Conservation (phyloP, 2,113 vertebrate species). For the Mustela nigripes region DNA sequence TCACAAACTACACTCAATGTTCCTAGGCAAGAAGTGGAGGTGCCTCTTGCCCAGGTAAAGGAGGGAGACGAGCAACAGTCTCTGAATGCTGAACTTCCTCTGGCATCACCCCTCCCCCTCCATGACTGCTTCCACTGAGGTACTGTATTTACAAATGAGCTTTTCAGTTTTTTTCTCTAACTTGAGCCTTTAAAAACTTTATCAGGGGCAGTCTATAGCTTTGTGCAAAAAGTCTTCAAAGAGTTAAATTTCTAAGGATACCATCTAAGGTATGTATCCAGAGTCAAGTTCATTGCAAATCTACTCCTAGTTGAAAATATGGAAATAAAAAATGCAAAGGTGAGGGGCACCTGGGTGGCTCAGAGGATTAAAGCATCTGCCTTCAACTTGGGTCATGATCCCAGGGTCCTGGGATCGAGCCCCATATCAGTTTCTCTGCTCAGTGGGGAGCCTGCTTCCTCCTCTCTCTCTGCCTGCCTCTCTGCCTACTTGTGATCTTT, state of each 20-base stretch:
- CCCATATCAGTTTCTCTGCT: too few species aligned
- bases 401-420: too few species aligned
- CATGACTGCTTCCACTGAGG: not conserved
- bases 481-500: too few species aligned
- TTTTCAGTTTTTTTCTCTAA: not conserved
- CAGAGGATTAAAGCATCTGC: too few species aligned
- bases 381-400: too few species aligned
- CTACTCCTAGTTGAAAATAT: not conserved
- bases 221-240: not conserved
- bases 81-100: fast-evolving
- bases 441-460: too few species aligned
- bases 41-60: not conserved
- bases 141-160: not conserved
- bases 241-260: not conserved
- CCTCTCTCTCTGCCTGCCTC: too few species aligned
- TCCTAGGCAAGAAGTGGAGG: not conserved
- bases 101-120: not conserved
- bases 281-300: not conserved
- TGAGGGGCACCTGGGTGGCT: too few species aligned
- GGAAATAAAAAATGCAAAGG: not conserved
- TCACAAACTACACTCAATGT: not conserved
- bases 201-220: not conserved
- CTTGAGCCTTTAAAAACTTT: not conserved
- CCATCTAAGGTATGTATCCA: not conserved
- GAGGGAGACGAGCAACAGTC: not conserved